Evolutionary conservation across 2,797 vertebrate species (phyloP), one percentile per base, ranked within the genome.

Genomic region (Dipus sagitta): DNA sequence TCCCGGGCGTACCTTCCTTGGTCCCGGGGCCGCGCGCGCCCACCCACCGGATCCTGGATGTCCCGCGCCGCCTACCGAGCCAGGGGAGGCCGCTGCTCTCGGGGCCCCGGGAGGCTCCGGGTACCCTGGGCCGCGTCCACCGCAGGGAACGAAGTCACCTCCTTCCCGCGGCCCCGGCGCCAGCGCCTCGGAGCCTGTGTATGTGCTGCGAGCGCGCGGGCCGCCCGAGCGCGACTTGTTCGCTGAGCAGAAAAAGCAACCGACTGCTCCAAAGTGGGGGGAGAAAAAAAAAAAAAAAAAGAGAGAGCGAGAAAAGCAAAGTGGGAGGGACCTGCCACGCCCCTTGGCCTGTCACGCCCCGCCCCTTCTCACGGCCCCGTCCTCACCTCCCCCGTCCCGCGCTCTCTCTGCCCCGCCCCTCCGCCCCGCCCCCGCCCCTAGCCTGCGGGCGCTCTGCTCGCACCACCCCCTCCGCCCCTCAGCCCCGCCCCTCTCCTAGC

Each of bases 91-190:
- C 91, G 90, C 92, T 21, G 85, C 82, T 78, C 80, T 92, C 30
- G 26, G 34, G 80, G 90, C 70, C 88, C 60, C 10, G 42, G 75
- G 54, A 93, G 82, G 86, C 71, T 94, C 23, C 70, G 68, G 42
- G 91, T 58, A 86, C 52, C 83, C 88, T 86, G 78, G 90, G 95
- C 91, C 90, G 95, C 93, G 74, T 87, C 95, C 86, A 88, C 92
- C 84, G 77, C 94, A 82, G 65, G 87, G 70, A 90, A 80, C 78
- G 72, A 71, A 96, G 90, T 67, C 95, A 64, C 93, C 90, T 58
- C 91, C 87, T 85, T 71, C 82, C 85, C 81, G 92, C 71, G 93
- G 95, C 95, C 93, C 96, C 78, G 94, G 96, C 95, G 95, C 95
- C 94, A 71, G 95, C 96, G 91, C 95, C 91, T 47, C 85, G 94